Conservation (phyloP, 2,797 vertebrate genomes). For the Darevskia nairensis region DNA sequence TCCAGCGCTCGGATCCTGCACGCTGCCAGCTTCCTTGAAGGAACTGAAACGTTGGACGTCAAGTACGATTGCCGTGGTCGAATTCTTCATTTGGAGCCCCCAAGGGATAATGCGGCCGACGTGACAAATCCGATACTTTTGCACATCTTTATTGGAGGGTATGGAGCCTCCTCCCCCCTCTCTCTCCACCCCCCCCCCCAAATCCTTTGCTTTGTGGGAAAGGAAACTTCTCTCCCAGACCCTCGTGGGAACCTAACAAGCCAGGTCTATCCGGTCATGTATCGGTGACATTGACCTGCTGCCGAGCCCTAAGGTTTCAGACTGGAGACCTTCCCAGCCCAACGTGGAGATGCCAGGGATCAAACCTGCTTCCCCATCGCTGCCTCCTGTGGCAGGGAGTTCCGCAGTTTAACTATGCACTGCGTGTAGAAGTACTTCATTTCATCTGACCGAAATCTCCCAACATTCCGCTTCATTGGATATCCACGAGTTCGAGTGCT, state of each 20-base stretch:
- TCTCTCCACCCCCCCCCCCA: no score
- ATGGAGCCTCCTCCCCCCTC: constrained; percentile 25
- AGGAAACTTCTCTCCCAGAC: neutral
- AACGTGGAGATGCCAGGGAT: neutral
- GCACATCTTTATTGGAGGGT: constrained; percentile 58
- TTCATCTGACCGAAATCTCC: no score
- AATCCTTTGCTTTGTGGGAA: neutral
- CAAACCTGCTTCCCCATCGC: neutral
- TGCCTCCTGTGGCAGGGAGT: neutral
- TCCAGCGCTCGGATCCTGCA: constrained; percentile 60
- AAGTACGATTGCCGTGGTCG: constrained; percentile 71
- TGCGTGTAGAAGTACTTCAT: no score
- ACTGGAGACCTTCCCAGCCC: no score
- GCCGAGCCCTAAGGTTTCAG: neutral
- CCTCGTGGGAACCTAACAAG: no score
- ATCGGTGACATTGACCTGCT: neutral
- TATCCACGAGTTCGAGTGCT: no score
- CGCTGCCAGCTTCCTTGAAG: constrained; percentile 62
- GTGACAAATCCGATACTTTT: constrained; percentile 71
- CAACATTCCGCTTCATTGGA: no score
- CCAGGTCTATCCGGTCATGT: neutral
- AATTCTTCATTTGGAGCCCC: constrained; percentile 71
- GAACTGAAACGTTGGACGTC: constrained; percentile 78
- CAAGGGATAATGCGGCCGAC: constrained; percentile 65
- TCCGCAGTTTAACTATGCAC: no score